Evolutionary conservation across 1,140 invertebrate genomes (phyloP).

Genomic region (Melipona quadrifasciata): DNA sequence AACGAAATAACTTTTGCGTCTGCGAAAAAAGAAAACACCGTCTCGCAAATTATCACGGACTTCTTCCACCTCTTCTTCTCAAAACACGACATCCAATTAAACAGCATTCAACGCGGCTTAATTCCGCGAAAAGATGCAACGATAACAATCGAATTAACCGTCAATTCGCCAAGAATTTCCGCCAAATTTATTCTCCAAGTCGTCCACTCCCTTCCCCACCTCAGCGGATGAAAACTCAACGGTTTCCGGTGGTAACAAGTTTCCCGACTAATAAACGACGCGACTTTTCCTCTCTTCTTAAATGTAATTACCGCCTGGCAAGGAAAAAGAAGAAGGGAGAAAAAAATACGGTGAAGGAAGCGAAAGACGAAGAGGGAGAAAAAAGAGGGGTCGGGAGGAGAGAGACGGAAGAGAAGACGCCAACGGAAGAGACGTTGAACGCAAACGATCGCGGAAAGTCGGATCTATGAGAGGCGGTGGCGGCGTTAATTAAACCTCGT

Average conservation of each 20-base stretch:
- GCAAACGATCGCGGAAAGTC: constrained; percentile 20
- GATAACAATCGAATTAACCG: constrained; percentile 19
- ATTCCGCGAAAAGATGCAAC: constrained; percentile 2
- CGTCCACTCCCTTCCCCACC: neutral
- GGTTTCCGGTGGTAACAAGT: constrained; percentile 27
- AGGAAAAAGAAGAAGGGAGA: neutral
- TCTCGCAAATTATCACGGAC: neutral
- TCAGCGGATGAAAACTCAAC: neutral
- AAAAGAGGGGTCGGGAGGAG: neutral
- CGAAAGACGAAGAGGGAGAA: too few relatives aligned
- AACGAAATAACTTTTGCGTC: too few relatives aligned
- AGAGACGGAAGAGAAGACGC: neutral
- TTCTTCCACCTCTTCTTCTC: neutral
- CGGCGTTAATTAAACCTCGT: constrained; percentile 47
- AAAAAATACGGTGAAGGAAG: too few relatives aligned
- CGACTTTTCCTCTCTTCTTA: constrained; percentile 29
- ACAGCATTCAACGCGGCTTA: neutral
- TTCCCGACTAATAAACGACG: constrained; percentile 31
- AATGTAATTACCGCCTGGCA: constrained; percentile 22
- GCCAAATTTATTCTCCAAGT: constrained; percentile 14
- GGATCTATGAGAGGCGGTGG: constrained; percentile 21
- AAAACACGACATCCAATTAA: neutral
- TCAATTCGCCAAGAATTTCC: constrained; percentile 17
- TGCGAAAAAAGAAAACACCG: too few relatives aligned
- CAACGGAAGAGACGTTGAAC: neutral